Conservation (phyloP, 2,797 vertebrate genomes). For the Lates japonicus region DNA sequence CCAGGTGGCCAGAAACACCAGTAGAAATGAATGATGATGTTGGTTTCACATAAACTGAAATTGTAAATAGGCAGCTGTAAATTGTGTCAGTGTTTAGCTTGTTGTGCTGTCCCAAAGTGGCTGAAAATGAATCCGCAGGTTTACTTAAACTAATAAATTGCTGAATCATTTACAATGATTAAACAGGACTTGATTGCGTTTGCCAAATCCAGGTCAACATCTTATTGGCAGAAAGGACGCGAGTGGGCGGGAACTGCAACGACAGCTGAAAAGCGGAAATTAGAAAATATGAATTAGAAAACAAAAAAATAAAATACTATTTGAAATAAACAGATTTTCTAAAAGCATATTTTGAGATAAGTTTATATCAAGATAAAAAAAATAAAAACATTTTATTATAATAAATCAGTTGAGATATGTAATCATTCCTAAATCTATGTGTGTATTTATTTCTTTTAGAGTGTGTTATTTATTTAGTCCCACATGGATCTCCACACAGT, state of each 20-base stretch:
- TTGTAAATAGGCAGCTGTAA: neutral
- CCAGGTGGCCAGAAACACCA: neutral
- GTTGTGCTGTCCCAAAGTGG: neutral
- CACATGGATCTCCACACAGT: neutral
- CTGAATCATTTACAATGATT: neutral
- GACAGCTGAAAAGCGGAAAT: too few relatives aligned
- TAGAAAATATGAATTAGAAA: too few relatives aligned
- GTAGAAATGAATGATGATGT: neutral
- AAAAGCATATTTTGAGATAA: too few relatives aligned
- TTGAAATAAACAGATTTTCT: too few relatives aligned
- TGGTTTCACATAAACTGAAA: neutral
- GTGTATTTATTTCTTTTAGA: neutral
- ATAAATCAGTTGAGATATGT: neutral
- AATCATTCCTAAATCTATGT: neutral
- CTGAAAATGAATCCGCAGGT: neutral
- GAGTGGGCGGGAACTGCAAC: too few relatives aligned
- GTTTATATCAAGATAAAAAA: neutral
- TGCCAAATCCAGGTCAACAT: too few relatives aligned
- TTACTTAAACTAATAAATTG: neutral
- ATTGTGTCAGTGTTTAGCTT: neutral
- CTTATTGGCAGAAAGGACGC: too few relatives aligned
- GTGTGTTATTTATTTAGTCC: neutral
- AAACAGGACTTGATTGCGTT: neutral
- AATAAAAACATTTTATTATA: neutral
- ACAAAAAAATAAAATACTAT: too few relatives aligned